Percentiles rank a stretch among this genome's conserved stretches.
Evolutionary conservation across 2,888 invertebrate genomes (phyloP).

Genomic region (Apantesis nais): DNA sequence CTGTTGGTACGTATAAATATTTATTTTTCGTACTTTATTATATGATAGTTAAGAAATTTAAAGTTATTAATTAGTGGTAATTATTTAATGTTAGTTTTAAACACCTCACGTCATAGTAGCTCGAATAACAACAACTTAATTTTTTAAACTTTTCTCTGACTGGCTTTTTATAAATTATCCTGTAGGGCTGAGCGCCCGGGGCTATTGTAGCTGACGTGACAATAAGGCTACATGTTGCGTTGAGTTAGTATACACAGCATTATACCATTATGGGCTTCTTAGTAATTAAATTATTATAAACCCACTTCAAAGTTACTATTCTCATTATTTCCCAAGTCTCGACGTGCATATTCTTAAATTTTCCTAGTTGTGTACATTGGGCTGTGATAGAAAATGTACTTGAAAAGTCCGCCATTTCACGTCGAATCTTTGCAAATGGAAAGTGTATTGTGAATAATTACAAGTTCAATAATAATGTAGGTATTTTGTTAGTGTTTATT

Average conservation of each 20-base stretch:
- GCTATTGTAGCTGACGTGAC: slow-evolving; percentile 16
- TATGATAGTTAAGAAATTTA: slow-evolving; percentile 40
- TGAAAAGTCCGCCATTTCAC: slow-evolving; percentile 50
- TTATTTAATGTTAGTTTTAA: slow-evolving; percentile 32
- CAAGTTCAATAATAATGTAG: slow-evolving; percentile 58
- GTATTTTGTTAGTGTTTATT: slow-evolving; percentile 70
- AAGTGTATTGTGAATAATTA: slow-evolving; percentile 36
- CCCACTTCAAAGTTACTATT: slow-evolving; percentile 35
- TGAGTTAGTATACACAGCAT: slow-evolving; percentile 27
- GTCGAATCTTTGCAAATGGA: slow-evolving; percentile 37
- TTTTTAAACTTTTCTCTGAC: slow-evolving; percentile 37
- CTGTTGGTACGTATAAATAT: slow-evolving; percentile 28
- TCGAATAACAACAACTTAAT: not conserved
- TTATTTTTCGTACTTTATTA: slow-evolving; percentile 27
- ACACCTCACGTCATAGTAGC: slow-evolving; percentile 33
- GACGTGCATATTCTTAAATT: slow-evolving; percentile 40
- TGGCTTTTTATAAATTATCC: slow-evolving; percentile 13
- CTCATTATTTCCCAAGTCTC: slow-evolving; percentile 34
- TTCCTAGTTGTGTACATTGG: slow-evolving; percentile 43
- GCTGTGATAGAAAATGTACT: slow-evolving; percentile 56
- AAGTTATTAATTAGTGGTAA: slow-evolving; percentile 27
- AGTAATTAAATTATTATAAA: slow-evolving; percentile 36
- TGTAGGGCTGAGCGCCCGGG: slow-evolving; percentile 9
- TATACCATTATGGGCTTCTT: slow-evolving; percentile 24
- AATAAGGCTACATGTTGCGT: not conserved